Evolutionary conservation across 2,797 vertebrate species (phyloP), one percentile per base, ranked within the genome.

Genomic region (Scomberomorus guttatus): DNA sequence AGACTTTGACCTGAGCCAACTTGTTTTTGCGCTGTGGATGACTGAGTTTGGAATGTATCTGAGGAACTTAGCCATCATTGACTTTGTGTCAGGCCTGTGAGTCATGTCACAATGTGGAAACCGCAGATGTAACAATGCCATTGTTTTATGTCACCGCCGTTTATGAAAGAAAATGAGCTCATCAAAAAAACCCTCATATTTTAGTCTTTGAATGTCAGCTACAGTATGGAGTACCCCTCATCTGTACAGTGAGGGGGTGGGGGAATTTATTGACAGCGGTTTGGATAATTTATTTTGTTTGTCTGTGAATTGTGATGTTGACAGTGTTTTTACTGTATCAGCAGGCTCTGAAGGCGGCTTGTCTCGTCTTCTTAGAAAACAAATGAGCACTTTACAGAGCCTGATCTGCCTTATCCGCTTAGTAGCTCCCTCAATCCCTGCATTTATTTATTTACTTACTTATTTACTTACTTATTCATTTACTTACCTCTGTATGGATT

Each of bases 381-480:
- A 95, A 95, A 93, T 91, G 92, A 95, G 92, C 90, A 90, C 90
- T 94, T 95, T 94, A 93, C 90, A 89, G 89, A 92, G 92, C 91
- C 92, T 94, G 94, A 95, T 94, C 94, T 93, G 89, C 92, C 85
- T 95, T 91, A 93, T 95, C 91, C 90, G 79, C 94, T 92, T 90
- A 94, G 93, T 88, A 86, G 92, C 90, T 90, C 87, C 67, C 79
- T 92, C 91, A 89, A 93, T 90, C 90, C 90, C 77, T 24, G 61
- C 71, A 73, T 90, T 91, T 91, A 92, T 92, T 93, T 93, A 91
- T 91, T 93, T 91, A 89, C 80, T 85, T 69, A 85, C 85, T 92
- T 95, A 93, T 95, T 93, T 94, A 93, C 88, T 86, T 74, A 82
- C 79, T 90, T 88, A 89, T 91, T 92, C 84, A 86, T 92, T 93